phyloP scores from a whole-genome alignment of 2,888 invertebrate species.

The Pegoplata infirma region DNA sequence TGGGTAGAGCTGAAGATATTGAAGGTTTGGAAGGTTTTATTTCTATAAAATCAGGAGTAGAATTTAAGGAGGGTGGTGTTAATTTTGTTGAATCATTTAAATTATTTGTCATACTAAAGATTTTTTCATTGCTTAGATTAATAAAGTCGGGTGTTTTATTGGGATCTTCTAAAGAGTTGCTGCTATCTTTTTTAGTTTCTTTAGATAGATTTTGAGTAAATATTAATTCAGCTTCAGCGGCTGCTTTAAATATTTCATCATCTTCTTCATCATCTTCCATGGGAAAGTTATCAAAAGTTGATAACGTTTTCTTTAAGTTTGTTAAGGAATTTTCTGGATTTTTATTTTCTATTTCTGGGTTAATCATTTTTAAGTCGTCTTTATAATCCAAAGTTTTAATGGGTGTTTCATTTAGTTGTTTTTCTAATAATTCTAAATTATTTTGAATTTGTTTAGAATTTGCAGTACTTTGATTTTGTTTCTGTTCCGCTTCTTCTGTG shows the following conservation, averaged over 20 bases:
- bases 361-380: neutral
- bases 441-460: conserved; percentile 20
- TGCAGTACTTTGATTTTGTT: neutral
- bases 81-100: conserved; percentile 10
- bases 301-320: neutral
- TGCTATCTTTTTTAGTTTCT: neutral
- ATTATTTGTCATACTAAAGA: neutral
- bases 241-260: conserved; percentile 40
- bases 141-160: conserved; percentile 4
- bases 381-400: neutral
- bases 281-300: conserved; percentile 16
- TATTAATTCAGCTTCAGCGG: conserved; percentile 45
- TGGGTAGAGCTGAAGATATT: neutral
- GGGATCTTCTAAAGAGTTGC: neutral
- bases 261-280: conserved; percentile 27
- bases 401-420: conserved; percentile 16
- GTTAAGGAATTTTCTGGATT: neutral
- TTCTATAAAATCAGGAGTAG: conserved; percentile 38
- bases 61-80: conserved; percentile 28
- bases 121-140: neutral
- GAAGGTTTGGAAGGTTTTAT: neutral
- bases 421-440: conserved; percentile 19
- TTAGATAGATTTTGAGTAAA: conserved; percentile 22
- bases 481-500: neutral
- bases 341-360: neutral